These are phyloP conservation scores for Mormyrops boulengeri DNA, from an alignment of 2,797 vertebrate genomes.

Conservation along the genomic window DNA sequence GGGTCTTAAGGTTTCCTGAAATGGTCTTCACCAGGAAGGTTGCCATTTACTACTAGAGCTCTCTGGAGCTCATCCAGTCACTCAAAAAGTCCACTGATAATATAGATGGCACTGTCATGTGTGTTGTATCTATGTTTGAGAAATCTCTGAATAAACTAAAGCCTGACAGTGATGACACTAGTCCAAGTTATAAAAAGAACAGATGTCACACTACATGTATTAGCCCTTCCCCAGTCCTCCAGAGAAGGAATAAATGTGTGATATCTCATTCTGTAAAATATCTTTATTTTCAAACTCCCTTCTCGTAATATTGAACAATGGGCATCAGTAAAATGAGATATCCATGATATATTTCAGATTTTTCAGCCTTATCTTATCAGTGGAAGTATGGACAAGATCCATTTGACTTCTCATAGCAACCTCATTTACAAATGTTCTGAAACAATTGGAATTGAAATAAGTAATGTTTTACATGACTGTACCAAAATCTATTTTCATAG, in stretches of 20 bases:
- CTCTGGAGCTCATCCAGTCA: background rate
- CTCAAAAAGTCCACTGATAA: background rate
- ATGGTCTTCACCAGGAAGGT: background rate
- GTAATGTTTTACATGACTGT: background rate
- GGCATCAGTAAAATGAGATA: background rate
- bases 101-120: background rate
- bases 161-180: background rate
- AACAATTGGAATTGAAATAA: background rate
- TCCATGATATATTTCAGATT: background rate
- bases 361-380: background rate
- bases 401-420: background rate
- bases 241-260: background rate
- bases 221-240: background rate
- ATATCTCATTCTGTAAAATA: background rate
- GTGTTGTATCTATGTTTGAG: background rate
- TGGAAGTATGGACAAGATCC: background rate
- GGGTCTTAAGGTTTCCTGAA: background rate
- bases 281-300: background rate
- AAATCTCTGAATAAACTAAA: background rate
- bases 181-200: background rate
- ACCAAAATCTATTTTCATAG: background rate
- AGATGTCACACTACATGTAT: background rate
- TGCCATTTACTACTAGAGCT: background rate
- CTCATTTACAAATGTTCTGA: background rate
- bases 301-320: background rate